phyloP scores from a whole-genome alignment of 2,888 invertebrate species.

The Teleogryllus oceanicus region DNA sequence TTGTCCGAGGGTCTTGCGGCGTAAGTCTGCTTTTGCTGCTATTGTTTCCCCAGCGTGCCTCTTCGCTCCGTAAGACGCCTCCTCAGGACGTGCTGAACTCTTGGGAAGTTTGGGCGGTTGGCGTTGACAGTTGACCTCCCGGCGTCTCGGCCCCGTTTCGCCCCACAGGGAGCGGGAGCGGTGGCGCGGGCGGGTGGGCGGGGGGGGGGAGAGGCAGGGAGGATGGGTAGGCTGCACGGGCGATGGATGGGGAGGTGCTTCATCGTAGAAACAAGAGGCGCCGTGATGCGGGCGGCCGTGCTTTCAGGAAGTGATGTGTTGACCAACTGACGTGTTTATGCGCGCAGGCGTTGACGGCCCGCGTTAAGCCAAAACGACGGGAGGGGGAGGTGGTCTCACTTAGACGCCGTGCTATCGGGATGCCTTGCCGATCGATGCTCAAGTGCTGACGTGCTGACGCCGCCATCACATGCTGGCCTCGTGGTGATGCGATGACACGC shows the following conservation, averaged over 20 bases:
- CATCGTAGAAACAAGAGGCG: not conserved
- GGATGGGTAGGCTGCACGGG: not conserved
- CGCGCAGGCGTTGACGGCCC: not conserved
- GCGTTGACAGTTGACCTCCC: not conserved
- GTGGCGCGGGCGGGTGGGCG: not conserved
- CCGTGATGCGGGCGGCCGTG: not conserved
- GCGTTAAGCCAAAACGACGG: not conserved
- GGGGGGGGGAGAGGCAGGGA: not conserved
- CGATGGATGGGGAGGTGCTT: not conserved
- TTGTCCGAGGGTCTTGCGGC: not conserved
- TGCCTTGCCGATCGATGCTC: not conserved
- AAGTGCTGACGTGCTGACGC: not conserved
- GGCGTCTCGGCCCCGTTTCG: not conserved
- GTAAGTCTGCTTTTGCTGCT: not conserved
- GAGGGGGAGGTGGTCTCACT: not conserved
- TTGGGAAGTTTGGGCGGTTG: not conserved
- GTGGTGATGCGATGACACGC: not conserved
- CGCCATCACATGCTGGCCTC: not conserved
- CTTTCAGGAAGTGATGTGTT: not conserved
- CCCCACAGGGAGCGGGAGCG: not conserved
- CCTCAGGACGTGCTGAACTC: not conserved
- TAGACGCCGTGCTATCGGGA: not conserved
- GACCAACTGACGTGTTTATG: slow-evolving; percentile 1
- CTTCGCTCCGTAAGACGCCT: too few species aligned
- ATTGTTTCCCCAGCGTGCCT: not conserved